Conservation (phyloP, 2,888 invertebrate species). For the Tenodera sinensis region DNA sequence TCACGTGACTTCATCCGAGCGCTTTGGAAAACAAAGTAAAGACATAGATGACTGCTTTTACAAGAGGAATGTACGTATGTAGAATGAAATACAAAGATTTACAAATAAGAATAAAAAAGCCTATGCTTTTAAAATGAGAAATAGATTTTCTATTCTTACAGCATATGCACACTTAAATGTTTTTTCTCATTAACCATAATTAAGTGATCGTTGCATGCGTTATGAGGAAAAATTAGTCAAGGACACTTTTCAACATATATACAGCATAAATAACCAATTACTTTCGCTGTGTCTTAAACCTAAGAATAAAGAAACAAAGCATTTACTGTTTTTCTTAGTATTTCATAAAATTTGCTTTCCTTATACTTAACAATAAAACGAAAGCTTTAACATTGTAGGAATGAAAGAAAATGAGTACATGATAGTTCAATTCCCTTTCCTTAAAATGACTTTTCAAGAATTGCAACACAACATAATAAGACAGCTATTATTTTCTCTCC, state of each 20-base stretch:
- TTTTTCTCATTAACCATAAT: neutral
- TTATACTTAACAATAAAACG: neutral
- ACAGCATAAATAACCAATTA: slow-evolving; percentile 9
- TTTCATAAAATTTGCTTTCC: neutral
- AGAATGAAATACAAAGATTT: slow-evolving; percentile 21
- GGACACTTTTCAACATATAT: slow-evolving; percentile 24
- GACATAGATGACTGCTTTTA: slow-evolving; percentile 8
- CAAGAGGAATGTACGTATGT: slow-evolving; percentile 28
- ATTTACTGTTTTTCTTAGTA: neutral
- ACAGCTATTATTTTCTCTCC: neutral
- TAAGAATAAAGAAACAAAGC: slow-evolving; percentile 8
- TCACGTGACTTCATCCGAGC: slow-evolving; percentile 4
- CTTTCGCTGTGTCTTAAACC: slow-evolving; percentile 24
- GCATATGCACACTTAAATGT: slow-evolving; percentile 2
- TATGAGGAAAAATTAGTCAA: slow-evolving; percentile 11
- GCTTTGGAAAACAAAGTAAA: neutral
- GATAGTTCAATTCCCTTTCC: slow-evolving; percentile 7
- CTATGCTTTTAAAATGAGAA: neutral
- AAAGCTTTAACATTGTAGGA: neutral
- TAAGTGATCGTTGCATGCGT: slow-evolving; percentile 21
- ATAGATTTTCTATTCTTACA: slow-evolving; percentile 11
- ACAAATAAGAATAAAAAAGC: slow-evolving; percentile 25
- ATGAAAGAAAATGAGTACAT: slow-evolving; percentile 14
- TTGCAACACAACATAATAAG: neutral
- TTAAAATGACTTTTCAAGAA: slow-evolving; percentile 8